phyloP scores from a whole-genome alignment of 2,113 vertebrate species.

The Mustelus asterias region DNA sequence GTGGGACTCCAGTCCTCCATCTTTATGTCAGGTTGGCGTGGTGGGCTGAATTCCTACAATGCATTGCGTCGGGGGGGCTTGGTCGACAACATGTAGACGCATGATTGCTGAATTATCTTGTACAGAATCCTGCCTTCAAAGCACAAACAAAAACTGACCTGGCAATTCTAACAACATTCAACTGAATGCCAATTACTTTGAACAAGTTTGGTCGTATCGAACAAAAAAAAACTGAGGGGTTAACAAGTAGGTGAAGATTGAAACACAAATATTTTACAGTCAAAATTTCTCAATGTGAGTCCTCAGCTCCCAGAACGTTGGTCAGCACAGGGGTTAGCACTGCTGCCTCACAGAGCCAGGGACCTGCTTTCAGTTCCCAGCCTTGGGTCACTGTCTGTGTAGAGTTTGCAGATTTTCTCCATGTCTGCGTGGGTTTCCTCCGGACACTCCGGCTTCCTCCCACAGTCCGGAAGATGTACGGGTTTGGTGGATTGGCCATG shows the following conservation, averaged over 20 bases:
- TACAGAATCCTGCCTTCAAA: not conserved
- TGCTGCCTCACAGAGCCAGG: too few species aligned
- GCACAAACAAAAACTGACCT: not conserved
- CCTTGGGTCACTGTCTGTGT: too few species aligned
- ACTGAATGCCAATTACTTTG: not conserved
- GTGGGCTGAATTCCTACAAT: not conserved
- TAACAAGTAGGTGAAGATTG: not conserved
- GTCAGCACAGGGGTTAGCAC: too few species aligned
- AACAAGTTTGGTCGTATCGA: not conserved
- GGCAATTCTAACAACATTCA: not conserved
- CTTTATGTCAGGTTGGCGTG: not conserved
- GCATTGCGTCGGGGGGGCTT: not conserved
- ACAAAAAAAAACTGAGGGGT: not conserved
- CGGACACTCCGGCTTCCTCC: too few species aligned
- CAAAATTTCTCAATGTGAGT: not conserved
- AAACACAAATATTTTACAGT: not conserved
- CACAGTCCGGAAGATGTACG: too few species aligned
- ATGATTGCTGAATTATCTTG: conserved; percentile 1
- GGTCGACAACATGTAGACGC: not conserved
- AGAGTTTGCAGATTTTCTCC: too few species aligned
- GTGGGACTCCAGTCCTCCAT: not conserved
- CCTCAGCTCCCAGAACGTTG: not conserved
- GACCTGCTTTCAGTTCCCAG: too few species aligned
- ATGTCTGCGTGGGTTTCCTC: too few species aligned
- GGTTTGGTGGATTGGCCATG: too few species aligned